Evolutionary conservation across 2,113 vertebrate genomes (phyloP).

Genomic region (Corythornis cristatus): DNA sequence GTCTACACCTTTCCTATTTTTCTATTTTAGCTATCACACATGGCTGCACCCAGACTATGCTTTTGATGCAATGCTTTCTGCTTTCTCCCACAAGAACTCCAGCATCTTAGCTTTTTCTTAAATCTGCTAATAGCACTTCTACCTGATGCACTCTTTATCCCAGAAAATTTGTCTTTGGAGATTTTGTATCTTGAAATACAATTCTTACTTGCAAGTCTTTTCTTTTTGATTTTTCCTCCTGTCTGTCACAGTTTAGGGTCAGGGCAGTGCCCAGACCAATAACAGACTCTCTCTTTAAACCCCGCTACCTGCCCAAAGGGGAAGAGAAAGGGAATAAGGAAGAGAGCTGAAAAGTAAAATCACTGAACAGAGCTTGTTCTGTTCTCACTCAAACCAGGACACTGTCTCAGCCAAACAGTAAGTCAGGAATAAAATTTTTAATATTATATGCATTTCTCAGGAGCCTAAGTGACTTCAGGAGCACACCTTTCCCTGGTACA

Average conservation of each 20-base stretch:
- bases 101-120: background rate
- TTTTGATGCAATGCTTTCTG: background rate
- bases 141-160: background rate
- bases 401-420: background rate
- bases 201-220: background rate
- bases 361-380: too few species aligned
- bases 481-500: background rate
- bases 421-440: background rate
- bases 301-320: too few species aligned
- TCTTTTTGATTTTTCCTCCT: background rate
- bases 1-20: background rate
- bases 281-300: too few species aligned
- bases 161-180: background rate
- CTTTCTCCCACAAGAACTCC: background rate
- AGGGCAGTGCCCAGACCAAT: too few species aligned
- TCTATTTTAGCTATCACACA: background rate
- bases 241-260: too few species aligned
- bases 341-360: too few species aligned
- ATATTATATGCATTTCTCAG: background rate
- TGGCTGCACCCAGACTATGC: background rate
- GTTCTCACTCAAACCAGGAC: too few species aligned
- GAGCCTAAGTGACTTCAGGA: background rate
- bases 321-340: too few species aligned
- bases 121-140: background rate
- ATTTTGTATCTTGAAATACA: background rate